phyloP scores from a whole-genome alignment of 2,797 vertebrate genomes.

The Nothura maculosa region DNA sequence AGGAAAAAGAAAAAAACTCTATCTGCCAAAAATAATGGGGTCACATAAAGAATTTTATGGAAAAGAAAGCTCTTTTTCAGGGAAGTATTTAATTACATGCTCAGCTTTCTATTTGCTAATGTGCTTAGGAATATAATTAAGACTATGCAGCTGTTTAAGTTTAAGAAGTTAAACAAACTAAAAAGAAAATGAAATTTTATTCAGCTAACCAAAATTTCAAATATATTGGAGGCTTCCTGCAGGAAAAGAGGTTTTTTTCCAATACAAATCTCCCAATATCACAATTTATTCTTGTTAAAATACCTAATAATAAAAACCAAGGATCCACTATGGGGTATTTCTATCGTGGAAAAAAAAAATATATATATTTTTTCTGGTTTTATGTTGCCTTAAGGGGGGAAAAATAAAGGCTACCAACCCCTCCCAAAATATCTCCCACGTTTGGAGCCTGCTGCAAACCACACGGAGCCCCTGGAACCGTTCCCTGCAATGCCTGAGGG shows the following conservation, averaged over 20 bases:
- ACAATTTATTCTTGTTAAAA: neutral
- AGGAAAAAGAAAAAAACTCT: neutral
- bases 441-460: neutral
- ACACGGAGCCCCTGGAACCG: rapidly evolving
- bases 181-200: neutral
- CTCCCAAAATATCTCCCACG: neutral
- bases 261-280: rapidly evolving
- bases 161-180: neutral
- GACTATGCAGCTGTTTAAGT: neutral
- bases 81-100: neutral
- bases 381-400: neutral
- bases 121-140: neutral
- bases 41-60: neutral
- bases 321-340: neutral
- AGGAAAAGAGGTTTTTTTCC: neutral
- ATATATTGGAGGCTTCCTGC: neutral
- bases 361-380: neutral
- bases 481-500: neutral
- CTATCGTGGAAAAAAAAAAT: neutral
- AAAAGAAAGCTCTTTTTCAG: neutral
- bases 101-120: neutral
- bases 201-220: neutral
- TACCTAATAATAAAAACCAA: neutral
- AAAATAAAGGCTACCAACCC: neutral
- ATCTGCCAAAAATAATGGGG: neutral